Conservation (phyloP, 2,113 vertebrate genomes). For the Steatornis caripensis region DNA sequence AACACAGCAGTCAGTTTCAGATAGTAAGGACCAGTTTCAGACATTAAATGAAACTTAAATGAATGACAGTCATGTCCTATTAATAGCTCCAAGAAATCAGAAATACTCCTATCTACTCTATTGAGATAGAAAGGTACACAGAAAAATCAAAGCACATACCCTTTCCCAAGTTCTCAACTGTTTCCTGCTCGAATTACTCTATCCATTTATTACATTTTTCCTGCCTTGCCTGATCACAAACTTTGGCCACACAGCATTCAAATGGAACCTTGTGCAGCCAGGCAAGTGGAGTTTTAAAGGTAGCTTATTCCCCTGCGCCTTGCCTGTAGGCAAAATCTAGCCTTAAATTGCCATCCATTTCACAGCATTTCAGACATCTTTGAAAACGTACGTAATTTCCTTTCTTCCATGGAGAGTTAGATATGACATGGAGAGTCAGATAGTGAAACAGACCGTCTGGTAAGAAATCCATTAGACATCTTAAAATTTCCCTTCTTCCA, state of each 20-base stretch:
- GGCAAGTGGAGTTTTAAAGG: not conserved
- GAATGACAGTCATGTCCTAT: not conserved
- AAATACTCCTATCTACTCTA: not conserved
- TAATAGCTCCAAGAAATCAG: not conserved
- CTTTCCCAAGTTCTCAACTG: not conserved
- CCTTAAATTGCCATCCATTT: not conserved
- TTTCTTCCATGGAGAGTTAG: not conserved
- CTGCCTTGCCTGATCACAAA: not conserved
- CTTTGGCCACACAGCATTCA: not conserved
- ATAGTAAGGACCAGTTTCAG: not conserved
- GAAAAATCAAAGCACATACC: not conserved
- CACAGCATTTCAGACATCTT: not conserved
- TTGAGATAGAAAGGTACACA: not conserved
- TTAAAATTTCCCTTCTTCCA: not conserved
- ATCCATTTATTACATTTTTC: not conserved
- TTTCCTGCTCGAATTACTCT: not conserved
- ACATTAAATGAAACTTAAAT: not conserved
- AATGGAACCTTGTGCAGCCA: accelerated
- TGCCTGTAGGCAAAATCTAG: not conserved
- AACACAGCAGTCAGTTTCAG: not conserved
- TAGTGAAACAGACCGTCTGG: not conserved
- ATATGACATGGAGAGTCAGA: not conserved
- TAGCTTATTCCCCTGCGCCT: not conserved
- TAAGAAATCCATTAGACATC: not conserved
- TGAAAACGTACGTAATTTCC: not conserved